Evolutionary conservation across 2,888 invertebrate species (phyloP), one percentile per base, ranked within the genome.

Genomic region (Leptogaster cylindrica): DNA sequence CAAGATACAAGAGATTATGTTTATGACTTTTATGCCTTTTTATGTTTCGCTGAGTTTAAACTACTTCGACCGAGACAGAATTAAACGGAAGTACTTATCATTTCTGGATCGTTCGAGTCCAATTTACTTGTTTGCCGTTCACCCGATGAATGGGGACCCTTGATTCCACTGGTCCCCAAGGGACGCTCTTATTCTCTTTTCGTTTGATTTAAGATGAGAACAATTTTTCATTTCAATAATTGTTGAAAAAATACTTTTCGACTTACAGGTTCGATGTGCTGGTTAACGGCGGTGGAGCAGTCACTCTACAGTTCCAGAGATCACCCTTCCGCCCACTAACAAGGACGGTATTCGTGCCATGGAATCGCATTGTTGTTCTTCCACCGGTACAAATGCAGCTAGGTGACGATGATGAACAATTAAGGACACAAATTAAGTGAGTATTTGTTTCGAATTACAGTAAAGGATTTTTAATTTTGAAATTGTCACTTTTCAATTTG

Each of bases 201-300:
- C 3, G 16, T 23, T 27, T 58, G 23, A 39, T 58, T 39, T 39
- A 27, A 25, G 58, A 58, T 25, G 25, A 23, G 12, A 25, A 10
- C 14, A 2, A 16, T 58, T 58, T 39, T 20, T 36, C 8, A 6
- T 31, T n/a, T 46, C 5, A 48, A 23, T 58, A 23, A 23, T 48
- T 23, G 23, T n/a, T n/a, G n/a, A n/a, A n/a, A n/a, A n/a, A n/a
- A n/a, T n/a, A n/a, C n/a, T n/a, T 20, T 8, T 41, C 70, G 72
- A 65, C 68, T 68, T 80, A 70, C 80, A 97, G 97, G 91, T 99
- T 98, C 85, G 99, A 99, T 83, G 92, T 99, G 68, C 84, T 99
- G 77, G 97, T 99, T 70, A 98, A 99, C 82, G 99, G 99, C 12
- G 99, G 98, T 51, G 97, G 97, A 28, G 96, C 97, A 1, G 95